phyloP scores from a whole-genome alignment of 2,113 vertebrate species.

The Myotis davidii region DNA sequence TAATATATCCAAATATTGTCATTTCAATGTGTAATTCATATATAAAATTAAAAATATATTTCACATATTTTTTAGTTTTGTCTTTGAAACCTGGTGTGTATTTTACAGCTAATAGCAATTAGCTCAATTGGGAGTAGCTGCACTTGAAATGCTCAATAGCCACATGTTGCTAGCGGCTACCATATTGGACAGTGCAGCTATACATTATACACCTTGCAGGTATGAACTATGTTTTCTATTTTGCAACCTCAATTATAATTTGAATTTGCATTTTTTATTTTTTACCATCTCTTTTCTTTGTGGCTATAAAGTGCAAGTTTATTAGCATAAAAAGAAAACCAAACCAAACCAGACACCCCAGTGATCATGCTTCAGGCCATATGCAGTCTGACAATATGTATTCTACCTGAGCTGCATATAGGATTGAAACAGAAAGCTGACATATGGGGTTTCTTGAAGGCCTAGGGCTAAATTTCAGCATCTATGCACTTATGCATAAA shows the following conservation, averaged over 20 bases:
- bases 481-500: conserved; percentile 74
- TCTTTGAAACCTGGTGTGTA: background rate
- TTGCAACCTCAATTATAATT: background rate
- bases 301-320: background rate
- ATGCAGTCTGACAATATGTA: conserved; percentile 54
- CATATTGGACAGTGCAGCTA: background rate
- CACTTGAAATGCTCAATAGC: background rate
- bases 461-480: conserved; percentile 74
- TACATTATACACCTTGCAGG: background rate
- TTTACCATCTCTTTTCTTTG: conserved; percentile 22
- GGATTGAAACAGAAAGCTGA: conserved; percentile 58
- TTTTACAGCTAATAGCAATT: background rate
- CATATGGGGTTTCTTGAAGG: conserved; percentile 74
- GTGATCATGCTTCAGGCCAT: conserved; percentile 48
- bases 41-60: background rate
- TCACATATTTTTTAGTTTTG: background rate
- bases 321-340: conserved; percentile 33
- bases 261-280: background rate
- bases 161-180: background rate
- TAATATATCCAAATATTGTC: background rate
- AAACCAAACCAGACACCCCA: conserved; percentile 4
- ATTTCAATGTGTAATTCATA: background rate
- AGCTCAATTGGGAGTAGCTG: background rate
- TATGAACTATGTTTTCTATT: background rate
- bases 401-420: conserved; percentile 62